Base-by-base conservation (phyloP, 2,113 vertebrate genomes). In the Rafetus swinhoei region DNA sequence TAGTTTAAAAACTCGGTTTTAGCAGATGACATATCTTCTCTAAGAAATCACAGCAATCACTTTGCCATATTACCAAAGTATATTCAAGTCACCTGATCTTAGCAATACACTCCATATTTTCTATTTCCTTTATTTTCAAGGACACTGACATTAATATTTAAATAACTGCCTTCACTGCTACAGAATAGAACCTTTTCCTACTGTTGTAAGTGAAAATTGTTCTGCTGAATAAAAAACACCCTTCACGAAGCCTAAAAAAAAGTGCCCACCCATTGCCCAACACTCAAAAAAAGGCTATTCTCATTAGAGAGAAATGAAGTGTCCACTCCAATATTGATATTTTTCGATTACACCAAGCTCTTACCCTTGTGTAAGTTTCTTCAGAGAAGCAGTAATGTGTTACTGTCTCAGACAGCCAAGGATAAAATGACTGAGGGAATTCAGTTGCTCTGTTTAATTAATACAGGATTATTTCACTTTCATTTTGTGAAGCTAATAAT, bases 401-500 rank as follows among this genome's bases (percentile, higher is more conserved):
- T 97, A 95, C 97, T 93, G 94, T 95, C 95, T 97, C 93, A 97
- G 93, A 91, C 90, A 97, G 94, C 95, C 95, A 96, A 97, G 96
- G 97, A 96, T 94, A 97, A 97, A 97, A 96, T 96, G 97, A 97
- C 90, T 97, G 96, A 98, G 94, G 96, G 97, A 97, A 97, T 98
- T 97, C 91, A 81, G 95, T 97, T 98, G 97, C 97, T 97, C 98
- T 97, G 95, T 97, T 98, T 98, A 98, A 98, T 98, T 98, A 98
- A 98, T 97, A 97, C 96, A 96, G 98, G 97, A 98, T 98, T 98
- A 98, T 98, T 98, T 98, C 98, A 97, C 96, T 98, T 98, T 97
- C 96, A 97, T 98, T 98, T 98, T 98, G 97, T 96, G 97, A 95
- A 96, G 97, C 96, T 98, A 98, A 98, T 98, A 98, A 98, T 97